Percentiles rank a stretch among this genome's conserved stretches.
Conservation (phyloP, 1,140 invertebrate genomes). For the Drosophila ogumai region DNA sequence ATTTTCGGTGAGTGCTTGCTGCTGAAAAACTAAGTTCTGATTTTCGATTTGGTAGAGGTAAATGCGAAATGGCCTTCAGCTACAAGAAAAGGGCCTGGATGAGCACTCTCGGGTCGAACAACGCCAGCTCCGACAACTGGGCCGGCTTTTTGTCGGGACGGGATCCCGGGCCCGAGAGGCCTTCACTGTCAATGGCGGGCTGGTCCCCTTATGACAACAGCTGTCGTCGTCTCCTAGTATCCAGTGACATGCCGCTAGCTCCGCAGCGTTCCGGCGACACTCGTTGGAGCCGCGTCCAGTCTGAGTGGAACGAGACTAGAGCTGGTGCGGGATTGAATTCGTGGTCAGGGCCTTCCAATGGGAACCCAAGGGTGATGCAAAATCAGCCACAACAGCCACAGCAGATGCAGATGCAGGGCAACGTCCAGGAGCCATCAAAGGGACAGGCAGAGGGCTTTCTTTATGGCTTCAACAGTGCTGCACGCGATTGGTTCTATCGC, state of each 20-base stretch:
- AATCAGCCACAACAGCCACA: background rate
- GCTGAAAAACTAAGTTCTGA: background rate
- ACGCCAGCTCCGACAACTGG: background rate
- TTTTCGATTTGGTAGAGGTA: background rate
- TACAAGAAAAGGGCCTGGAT: slow-evolving; percentile 1
- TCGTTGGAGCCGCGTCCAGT: background rate
- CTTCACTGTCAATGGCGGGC: background rate
- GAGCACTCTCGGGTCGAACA: background rate
- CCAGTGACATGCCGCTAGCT: background rate
- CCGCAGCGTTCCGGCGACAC: background rate
- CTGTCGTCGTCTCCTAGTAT: background rate
- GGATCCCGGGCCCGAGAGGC: background rate
- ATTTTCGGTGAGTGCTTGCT: slow-evolving; percentile 1
- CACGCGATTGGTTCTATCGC: slow-evolving; percentile 8
- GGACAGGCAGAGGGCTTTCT: background rate
- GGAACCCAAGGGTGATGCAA: background rate
- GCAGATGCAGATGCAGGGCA: background rate
- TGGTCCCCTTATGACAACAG: background rate
- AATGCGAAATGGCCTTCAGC: background rate
- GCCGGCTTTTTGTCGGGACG: background rate
- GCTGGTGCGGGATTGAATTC: background rate
- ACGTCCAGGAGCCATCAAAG: background rate
- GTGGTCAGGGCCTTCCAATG: background rate
- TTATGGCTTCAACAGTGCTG: background rate
- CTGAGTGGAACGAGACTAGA: slow-evolving; percentile 1